Conservation (phyloP, 2,888 invertebrate species). For the Gnatocerus cornutus region DNA sequence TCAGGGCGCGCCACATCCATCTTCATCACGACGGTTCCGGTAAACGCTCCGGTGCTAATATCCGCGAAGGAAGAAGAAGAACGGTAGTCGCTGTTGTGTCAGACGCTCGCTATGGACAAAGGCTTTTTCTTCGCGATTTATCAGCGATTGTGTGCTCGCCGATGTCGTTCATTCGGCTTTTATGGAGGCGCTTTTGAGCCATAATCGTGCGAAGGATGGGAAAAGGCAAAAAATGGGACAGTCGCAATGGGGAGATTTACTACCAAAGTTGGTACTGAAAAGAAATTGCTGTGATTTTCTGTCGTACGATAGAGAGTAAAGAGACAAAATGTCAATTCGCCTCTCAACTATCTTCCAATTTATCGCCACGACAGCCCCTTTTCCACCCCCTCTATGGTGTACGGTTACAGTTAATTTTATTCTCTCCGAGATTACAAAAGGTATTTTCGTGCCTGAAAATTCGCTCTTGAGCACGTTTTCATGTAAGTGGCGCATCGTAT, state of each 20-base stretch:
- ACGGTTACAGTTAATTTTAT: conserved; percentile 47
- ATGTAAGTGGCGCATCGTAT: conserved; percentile 58
- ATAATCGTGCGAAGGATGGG: conserved; percentile 25
- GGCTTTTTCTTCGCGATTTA: conserved; percentile 40
- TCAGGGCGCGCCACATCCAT: conserved; percentile 44
- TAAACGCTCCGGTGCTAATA: conserved; percentile 38
- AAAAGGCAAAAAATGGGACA: neutral
- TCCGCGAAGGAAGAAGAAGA: conserved; percentile 23
- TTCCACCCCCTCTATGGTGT: conserved; percentile 22
- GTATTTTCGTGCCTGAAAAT: conserved; percentile 63
- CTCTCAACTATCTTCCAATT: neutral
- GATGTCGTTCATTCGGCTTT: conserved; percentile 45
- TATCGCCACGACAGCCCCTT: neutral
- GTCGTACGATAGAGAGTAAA: too few species aligned
- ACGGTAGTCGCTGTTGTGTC: conserved; percentile 9
- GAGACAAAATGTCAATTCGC: too few species aligned
- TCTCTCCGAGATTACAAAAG: conserved; percentile 55
- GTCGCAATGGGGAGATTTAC: neutral
- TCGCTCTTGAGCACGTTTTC: conserved; percentile 62
- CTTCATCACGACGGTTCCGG: conserved; percentile 48
- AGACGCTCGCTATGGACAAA: conserved; percentile 22
- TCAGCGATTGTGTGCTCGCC: conserved; percentile 41
- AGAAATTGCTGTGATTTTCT: neutral
- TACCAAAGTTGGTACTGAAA: conserved; percentile 1
- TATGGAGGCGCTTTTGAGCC: conserved; percentile 37